Evolutionary conservation across 64 coral and sea anemone genomes (phyloP), one percentile per base, ranked within the genome.

Genomic region (Pocillopora damicornis): DNA sequence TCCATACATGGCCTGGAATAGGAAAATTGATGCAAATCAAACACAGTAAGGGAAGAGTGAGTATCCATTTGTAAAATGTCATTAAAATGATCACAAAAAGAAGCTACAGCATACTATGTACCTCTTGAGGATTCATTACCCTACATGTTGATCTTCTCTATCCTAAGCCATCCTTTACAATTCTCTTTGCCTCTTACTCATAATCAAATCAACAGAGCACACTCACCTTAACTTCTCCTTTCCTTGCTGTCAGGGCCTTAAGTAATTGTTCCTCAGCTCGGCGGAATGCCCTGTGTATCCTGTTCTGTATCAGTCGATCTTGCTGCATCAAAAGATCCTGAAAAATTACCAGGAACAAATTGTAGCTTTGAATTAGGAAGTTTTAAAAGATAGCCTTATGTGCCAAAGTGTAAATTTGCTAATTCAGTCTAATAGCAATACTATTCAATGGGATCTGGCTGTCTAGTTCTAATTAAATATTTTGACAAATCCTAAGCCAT

Each of bases 281-380:
- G 56, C 97, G 82, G 85, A 99, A 99, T 58, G 97, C 93, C 60
- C 90, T 76, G 75, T 99, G 97, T 17, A 99, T 99, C 90, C 93
- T 92, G 83, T 99, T 99, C 68, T 99, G 97, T 7, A 99, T 78
- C 34, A 99, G 74, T 58, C 97, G 38, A 59, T 99, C 97, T 87
- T 94, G 90, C 26, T 99, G 97, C 97, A 99, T 99, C 77, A 99
- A 89, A 65, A 95, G 90, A 69, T 99, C 97, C 97, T 99, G 30
- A 22, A 51, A 51, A 81, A 82, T 82, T 63, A 10, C 15, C 17
- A 85, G 68, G 38, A 75, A 22, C 12, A 63, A 63, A 63, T 63
- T 15, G 16, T 9, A 63, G 23, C 23, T 23, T 69, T n/a, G 23
- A 69, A 69, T 69, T 22, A 18, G 23, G 20, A 4, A 22, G 23